Percentiles rank a stretch among this genome's conserved stretches.
Conservation (phyloP, 2,888 invertebrate genomes). For the Harmothoe impar region DNA sequence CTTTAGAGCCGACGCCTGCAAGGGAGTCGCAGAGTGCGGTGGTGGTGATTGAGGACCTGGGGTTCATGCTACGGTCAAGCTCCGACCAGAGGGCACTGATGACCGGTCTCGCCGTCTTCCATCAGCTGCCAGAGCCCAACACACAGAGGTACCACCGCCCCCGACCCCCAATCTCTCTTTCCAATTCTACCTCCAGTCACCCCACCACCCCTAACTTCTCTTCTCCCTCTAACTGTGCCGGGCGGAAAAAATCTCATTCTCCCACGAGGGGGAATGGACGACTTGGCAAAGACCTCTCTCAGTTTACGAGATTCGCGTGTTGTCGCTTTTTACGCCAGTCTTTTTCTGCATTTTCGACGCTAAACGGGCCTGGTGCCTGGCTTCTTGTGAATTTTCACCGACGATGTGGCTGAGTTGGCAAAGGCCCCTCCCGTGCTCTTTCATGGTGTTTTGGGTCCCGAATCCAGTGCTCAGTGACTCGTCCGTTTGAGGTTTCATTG, state of each 20-base stretch:
- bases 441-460: background rate
- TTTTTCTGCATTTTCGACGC: background rate
- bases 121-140: background rate
- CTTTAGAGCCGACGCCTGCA: background rate
- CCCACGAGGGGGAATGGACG: background rate
- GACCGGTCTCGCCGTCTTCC: slow-evolving; percentile 14
- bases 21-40: background rate
- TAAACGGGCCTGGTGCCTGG: background rate
- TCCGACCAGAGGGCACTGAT: slow-evolving; percentile 38
- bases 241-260: background rate
- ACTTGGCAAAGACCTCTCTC: background rate
- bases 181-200: background rate
- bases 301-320: background rate
- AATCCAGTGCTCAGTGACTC: background rate
- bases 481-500: no score
- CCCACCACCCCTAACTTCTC: background rate
- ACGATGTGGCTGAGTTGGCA: background rate
- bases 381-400: background rate
- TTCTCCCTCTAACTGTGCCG: background rate
- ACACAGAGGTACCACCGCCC: background rate
- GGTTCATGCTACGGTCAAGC: slow-evolving; percentile 31
- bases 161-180: background rate
- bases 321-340: background rate
- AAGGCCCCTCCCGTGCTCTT: background rate
- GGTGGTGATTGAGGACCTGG: slow-evolving; percentile 39